Evolutionary conservation across 2,113 vertebrate species (phyloP).

Genomic region (Caretta caretta): DNA sequence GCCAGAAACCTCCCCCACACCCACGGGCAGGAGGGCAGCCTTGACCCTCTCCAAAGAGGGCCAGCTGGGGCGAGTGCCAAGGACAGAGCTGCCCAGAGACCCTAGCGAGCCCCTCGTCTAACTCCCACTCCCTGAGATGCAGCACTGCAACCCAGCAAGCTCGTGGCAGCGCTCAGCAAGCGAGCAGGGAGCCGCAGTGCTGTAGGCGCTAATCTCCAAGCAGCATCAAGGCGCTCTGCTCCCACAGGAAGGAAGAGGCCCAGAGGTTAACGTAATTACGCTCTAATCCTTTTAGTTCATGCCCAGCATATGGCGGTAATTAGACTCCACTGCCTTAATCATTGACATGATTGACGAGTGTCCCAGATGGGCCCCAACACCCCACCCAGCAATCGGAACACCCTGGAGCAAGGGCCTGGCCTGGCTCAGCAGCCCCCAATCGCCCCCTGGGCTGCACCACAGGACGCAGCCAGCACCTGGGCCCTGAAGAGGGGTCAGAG

Average conservation of each 20-base stretch:
- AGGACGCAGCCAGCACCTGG: not conserved
- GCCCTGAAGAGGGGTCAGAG: not conserved
- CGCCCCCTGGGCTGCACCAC: not conserved
- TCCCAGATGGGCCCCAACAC: slow-evolving; percentile 36
- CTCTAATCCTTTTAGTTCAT: slow-evolving; percentile 66
- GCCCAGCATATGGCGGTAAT: slow-evolving; percentile 68
- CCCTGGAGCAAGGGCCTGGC: slow-evolving; percentile 19
- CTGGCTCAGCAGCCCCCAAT: not conserved
- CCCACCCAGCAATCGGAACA: not conserved
- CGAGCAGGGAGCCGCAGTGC: not conserved
- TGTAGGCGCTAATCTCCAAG: not conserved
- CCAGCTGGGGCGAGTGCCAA: not conserved
- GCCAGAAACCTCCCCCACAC: too few relatives aligned
- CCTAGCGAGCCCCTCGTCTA: not conserved
- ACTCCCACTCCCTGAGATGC: fast-evolving
- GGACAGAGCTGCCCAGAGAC: too few relatives aligned
- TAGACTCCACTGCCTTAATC: slow-evolving; percentile 61
- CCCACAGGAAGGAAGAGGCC: slow-evolving; percentile 57
- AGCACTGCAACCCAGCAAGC: not conserved
- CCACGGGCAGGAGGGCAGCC: too few relatives aligned
- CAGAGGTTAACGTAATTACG: slow-evolving; percentile 54
- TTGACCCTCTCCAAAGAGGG: too few relatives aligned
- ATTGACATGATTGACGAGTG: not conserved
- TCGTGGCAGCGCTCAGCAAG: fast-evolving
- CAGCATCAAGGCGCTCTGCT: fast-evolving